A percentile compares a stretch with the other conserved stretches of the same genome.
phyloP scores from a whole-genome alignment of 1,140 invertebrate species.

The Hetaerina americana region DNA sequence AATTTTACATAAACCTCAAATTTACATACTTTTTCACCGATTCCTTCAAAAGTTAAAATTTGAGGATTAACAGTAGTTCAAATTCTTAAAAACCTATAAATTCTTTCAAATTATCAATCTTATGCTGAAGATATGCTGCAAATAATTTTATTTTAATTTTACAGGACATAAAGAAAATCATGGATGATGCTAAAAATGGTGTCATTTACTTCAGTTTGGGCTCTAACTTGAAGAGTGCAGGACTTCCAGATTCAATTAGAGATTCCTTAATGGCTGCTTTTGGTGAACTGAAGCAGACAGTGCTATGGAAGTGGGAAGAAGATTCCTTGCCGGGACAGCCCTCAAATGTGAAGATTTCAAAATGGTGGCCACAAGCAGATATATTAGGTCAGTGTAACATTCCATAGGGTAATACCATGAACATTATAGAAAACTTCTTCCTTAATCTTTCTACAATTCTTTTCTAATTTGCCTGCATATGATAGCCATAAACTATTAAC shows the following conservation, averaged over 20 bases:
- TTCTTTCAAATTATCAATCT: not conserved
- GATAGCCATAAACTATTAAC: too few species aligned
- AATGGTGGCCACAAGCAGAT: slow-evolving; percentile 49
- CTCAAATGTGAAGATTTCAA: slow-evolving; percentile 40
- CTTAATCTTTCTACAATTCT: too few species aligned
- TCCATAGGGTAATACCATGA: too few species aligned
- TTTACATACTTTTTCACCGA: too few species aligned
- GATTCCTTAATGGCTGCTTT: slow-evolving; percentile 39
- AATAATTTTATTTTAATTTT: not conserved
- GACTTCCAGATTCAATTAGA: slow-evolving; percentile 33
- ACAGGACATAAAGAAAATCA: slow-evolving; percentile 18
- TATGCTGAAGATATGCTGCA: not conserved
- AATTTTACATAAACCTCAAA: too few species aligned
- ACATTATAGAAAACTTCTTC: too few species aligned
- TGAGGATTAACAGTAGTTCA: too few species aligned
- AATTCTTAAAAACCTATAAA: not conserved
- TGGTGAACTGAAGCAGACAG: slow-evolving; percentile 36
- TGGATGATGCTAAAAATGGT: slow-evolving; percentile 29
- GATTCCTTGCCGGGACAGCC: slow-evolving; percentile 30
- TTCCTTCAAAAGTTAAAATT: too few species aligned
- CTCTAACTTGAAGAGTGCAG: slow-evolving; percentile 40
- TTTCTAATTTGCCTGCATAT: too few species aligned
- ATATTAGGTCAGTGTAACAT: slow-evolving; percentile 41
- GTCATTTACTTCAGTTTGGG: slow-evolving; percentile 48
- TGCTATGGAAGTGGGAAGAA: slow-evolving; percentile 28